These are phyloP conservation scores for Acanthosoma haemorrhoidale DNA, from an alignment of 2,888 invertebrate genomes.

Conservation along the genomic window DNA sequence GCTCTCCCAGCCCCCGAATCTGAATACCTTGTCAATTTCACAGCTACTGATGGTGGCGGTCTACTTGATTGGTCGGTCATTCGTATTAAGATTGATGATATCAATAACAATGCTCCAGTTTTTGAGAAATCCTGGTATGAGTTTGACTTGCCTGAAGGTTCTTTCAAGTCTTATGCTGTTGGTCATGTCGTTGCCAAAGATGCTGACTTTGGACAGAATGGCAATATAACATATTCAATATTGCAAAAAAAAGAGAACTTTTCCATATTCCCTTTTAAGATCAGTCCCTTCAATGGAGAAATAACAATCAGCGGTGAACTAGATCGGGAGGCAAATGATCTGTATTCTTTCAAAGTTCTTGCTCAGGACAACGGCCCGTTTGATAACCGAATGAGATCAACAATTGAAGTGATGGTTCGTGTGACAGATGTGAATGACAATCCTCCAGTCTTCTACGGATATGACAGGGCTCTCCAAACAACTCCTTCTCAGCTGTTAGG, in stretches of 20 bases:
- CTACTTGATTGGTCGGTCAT: constrained; percentile 64
- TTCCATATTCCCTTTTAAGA: constrained; percentile 58
- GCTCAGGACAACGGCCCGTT: constrained; percentile 67
- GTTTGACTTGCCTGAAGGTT: constrained; percentile 75
- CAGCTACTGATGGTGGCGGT: constrained; percentile 70
- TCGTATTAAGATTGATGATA: constrained; percentile 67
- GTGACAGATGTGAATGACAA: constrained; percentile 81
- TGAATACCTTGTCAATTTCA: constrained; percentile 67
- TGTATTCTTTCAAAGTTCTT: constrained; percentile 64
- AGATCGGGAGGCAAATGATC: constrained; percentile 68
- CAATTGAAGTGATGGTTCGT: constrained; percentile 73
- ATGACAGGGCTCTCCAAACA: constrained; percentile 49
- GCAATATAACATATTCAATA: constrained; percentile 64
- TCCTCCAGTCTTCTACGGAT: constrained; percentile 70
- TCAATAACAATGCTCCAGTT: constrained; percentile 78
- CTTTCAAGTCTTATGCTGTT: constrained; percentile 62
- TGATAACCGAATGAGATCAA: constrained; percentile 58
- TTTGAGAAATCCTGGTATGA: constrained; percentile 78
- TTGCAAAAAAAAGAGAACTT: constrained; percentile 46
- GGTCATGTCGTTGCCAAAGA: constrained; percentile 75
- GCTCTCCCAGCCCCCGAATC: constrained; percentile 67
- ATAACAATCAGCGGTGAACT: constrained; percentile 66
- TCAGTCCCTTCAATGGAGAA: constrained; percentile 59
- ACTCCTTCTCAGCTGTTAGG: constrained; percentile 30
- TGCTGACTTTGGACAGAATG: constrained; percentile 72